These are phyloP conservation scores for Fabriciana adippe DNA, from an alignment of 2,888 invertebrate genomes.

Conservation along the genomic window DNA sequence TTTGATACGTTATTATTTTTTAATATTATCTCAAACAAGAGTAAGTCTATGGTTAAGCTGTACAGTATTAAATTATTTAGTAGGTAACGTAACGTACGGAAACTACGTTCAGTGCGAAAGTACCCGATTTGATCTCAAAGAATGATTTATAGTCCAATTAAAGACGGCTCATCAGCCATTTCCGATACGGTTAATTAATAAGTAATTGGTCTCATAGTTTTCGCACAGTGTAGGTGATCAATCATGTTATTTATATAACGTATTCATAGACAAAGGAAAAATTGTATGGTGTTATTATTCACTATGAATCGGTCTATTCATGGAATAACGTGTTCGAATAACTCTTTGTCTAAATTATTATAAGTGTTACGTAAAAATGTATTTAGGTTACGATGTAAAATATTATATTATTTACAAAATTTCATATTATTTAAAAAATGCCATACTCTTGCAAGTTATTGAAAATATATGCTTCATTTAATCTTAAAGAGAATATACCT, in stretches of 20 bases:
- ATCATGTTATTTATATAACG: conserved; percentile 29
- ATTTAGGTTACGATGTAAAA: too few relatives aligned
- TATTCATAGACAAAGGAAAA: conserved; percentile 32
- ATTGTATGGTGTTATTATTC: not conserved
- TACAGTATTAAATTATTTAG: conserved; percentile 73
- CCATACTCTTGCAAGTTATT: too few relatives aligned
- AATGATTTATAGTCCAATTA: conserved; percentile 79
- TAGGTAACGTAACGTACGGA: conserved; percentile 65
- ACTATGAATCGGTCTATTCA: conserved; percentile 15
- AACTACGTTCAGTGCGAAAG: conserved; percentile 47
- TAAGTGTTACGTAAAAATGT: not conserved
- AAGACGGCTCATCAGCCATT: conserved; percentile 62
- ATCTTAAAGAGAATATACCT: too few relatives aligned
- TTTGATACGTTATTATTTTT: conserved; percentile 45
- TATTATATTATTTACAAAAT: too few relatives aligned
- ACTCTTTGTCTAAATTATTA: not conserved
- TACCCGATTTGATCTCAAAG: conserved; percentile 44
- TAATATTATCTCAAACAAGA: conserved; percentile 47
- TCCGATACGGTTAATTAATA: conserved; percentile 57
- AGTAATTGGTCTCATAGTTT: conserved; percentile 46
- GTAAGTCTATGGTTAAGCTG: conserved; percentile 68
- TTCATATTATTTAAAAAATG: too few relatives aligned
- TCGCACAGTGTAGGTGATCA: conserved; percentile 33
- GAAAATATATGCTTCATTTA: too few relatives aligned
- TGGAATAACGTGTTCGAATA: not conserved